Evolutionary conservation across 2,797 vertebrate genomes (phyloP).

Genomic region (Coregonus sp.): DNA sequence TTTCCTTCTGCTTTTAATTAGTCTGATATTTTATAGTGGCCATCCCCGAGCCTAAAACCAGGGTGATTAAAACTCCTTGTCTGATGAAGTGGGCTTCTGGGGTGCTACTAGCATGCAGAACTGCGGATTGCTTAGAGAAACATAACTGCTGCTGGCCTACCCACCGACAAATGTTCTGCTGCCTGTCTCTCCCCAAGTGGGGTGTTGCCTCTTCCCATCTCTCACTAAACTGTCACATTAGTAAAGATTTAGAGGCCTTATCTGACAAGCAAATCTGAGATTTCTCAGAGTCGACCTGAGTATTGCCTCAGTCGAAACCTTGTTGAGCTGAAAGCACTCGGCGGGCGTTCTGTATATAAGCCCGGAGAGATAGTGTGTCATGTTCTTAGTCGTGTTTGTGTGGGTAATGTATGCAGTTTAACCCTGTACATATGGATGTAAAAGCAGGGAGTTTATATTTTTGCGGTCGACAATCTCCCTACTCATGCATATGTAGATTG

Average conservation of each 20-base stretch:
- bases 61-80: constrained; percentile 33
- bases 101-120: neutral
- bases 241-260: constrained; percentile 20
- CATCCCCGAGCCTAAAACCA: constrained; percentile 36
- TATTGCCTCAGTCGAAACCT: neutral
- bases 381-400: constrained; percentile 7
- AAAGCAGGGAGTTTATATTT: constrained; percentile 65
- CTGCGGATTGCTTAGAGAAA: neutral
- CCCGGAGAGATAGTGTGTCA: neutral
- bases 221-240: constrained; percentile 14
- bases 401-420: constrained; percentile 45
- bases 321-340: neutral
- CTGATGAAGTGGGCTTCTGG: constrained; percentile 10
- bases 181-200: neutral
- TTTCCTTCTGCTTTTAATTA: constrained; percentile 60
- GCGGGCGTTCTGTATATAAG: constrained; percentile 13
- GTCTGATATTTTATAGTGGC: constrained; percentile 48
- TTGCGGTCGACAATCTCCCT: constrained; percentile 39
- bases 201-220: neutral
- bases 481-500: constrained; percentile 76
- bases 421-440: constrained; percentile 48
- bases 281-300: constrained; percentile 7
- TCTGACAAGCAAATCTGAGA: no score
- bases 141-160: neutral
- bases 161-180: neutral